A percentile compares a stretch with the other conserved stretches of the same genome.
Evolutionary conservation across 2,113 vertebrate species (phyloP).

Genomic region (Solea senegalensis): DNA sequence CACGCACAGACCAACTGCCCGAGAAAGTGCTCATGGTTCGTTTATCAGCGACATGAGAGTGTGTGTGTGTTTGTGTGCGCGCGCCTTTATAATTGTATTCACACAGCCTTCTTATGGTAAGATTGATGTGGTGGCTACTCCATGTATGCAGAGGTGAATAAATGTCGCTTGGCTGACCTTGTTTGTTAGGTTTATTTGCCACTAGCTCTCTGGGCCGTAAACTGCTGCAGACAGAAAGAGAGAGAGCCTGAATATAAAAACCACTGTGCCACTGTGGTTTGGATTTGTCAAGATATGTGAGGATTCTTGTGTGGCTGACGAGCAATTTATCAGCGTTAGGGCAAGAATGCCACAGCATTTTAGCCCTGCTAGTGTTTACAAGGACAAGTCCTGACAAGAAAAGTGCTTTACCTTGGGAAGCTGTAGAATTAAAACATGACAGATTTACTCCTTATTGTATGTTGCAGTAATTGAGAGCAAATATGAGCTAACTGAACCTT

Average conservation of each 20-base stretch:
- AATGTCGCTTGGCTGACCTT: constrained; percentile 62
- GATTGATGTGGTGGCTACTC: constrained; percentile 53
- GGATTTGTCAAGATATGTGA: neutral
- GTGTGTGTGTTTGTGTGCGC: constrained; percentile 14
- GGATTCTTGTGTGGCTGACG: neutral
- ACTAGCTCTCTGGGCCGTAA: constrained; percentile 24
- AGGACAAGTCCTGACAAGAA: constrained; percentile 27
- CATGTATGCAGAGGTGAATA: constrained; percentile 40
- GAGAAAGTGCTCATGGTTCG: constrained; percentile 39
- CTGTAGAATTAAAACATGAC: neutral
- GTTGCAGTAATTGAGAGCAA: neutral
- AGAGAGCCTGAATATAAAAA: neutral
- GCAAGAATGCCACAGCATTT: constrained; percentile 17
- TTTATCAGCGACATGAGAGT: constrained; percentile 43
- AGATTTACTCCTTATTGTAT: constrained; percentile 1
- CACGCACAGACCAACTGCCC: constrained; percentile 14
- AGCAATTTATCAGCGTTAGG: constrained; percentile 32
- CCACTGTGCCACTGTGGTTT: constrained; percentile 1
- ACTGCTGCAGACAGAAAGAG: constrained; percentile 4
- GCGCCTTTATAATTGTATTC: constrained; percentile 45
- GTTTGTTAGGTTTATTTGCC: constrained; percentile 52
- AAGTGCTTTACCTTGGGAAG: neutral
- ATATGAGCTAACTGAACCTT: neutral
- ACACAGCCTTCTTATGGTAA: constrained; percentile 42
- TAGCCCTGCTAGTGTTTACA: constrained; percentile 24